A percentile compares a stretch with the other conserved stretches of the same genome.
phyloP scores from a whole-genome alignment of 2,888 invertebrate species.

The Tenthredo distinguenda region DNA sequence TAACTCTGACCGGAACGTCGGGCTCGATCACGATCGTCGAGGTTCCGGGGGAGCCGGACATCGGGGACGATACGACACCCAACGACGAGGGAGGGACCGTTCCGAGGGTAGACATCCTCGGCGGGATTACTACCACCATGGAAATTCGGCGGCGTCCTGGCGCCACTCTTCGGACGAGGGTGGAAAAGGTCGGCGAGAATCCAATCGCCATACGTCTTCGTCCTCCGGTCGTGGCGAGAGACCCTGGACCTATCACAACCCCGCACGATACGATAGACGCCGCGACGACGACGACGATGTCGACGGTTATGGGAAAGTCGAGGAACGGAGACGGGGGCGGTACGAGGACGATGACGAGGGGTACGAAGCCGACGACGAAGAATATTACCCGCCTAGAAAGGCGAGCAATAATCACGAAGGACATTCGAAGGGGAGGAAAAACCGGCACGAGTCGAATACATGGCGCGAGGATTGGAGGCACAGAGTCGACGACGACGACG shows the following conservation, averaged over 20 bases:
- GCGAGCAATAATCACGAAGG: slow-evolving; percentile 47
- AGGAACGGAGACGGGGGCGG: background rate
- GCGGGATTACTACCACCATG: background rate
- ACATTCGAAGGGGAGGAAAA: slow-evolving; percentile 50
- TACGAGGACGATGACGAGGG: slow-evolving; percentile 56
- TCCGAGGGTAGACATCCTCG: background rate
- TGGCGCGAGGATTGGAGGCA: slow-evolving; percentile 39
- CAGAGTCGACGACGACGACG: slow-evolving; percentile 25
- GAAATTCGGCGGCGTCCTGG: background rate
- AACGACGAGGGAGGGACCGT: background rate
- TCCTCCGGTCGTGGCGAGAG: slow-evolving; percentile 17
- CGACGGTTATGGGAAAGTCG: slow-evolving; percentile 58
- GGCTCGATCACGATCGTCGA: background rate
- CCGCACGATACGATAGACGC: slow-evolving; percentile 57
- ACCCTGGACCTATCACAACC: slow-evolving; percentile 59
- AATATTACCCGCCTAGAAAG: background rate
- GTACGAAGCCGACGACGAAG: slow-evolving; percentile 44
- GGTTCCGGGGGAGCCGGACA: background rate
- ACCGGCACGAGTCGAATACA: slow-evolving; percentile 43
- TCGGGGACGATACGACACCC: slow-evolving; percentile 6
- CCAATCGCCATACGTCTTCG: background rate
- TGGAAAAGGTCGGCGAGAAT: background rate
- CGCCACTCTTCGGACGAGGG: background rate
- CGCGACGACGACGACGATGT: slow-evolving; percentile 63
- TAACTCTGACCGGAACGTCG: background rate